A percentile compares a stretch with the other conserved stretches of the same genome.
Conservation (phyloP, 2,113 vertebrate genomes). For the Chaetorhynchus papuensis region DNA sequence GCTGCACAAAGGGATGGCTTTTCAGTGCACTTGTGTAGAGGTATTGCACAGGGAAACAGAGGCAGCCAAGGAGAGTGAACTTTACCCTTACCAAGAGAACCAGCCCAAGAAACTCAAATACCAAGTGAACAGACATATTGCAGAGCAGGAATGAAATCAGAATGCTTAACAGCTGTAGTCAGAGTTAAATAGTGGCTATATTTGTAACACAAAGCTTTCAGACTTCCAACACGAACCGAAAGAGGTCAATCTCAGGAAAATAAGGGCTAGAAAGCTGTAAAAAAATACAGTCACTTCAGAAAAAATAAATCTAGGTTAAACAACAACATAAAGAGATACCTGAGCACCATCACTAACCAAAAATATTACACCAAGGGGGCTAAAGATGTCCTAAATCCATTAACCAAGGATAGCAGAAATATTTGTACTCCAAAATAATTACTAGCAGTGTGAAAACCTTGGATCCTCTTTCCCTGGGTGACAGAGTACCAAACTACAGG, state of each 20-base stretch:
- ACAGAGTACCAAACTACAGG: not conserved
- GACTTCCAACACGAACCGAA: not conserved
- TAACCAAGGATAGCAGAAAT: not conserved
- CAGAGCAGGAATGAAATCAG: not conserved
- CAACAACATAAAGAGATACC: not conserved
- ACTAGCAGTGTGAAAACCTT: not conserved
- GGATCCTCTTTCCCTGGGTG: not conserved
- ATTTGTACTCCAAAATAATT: not conserved
- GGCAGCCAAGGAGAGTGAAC: not conserved
- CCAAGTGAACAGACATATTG: not conserved
- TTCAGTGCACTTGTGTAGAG: not conserved
- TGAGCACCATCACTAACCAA: not conserved
- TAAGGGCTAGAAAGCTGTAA: not conserved
- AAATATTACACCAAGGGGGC: not conserved
- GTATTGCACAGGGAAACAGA: not conserved
- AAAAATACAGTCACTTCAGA: not conserved
- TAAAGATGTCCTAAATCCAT: not conserved
- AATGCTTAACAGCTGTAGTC: not conserved
- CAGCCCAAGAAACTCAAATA: not conserved
- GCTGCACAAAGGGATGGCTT: no score
- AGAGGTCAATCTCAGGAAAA: not conserved
- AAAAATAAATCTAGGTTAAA: not conserved
- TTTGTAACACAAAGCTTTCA: not conserved
- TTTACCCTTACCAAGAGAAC: not conserved
- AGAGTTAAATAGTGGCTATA: not conserved